Conservation (phyloP, 2,113 vertebrate genomes). For the Coracopsis vasa region DNA sequence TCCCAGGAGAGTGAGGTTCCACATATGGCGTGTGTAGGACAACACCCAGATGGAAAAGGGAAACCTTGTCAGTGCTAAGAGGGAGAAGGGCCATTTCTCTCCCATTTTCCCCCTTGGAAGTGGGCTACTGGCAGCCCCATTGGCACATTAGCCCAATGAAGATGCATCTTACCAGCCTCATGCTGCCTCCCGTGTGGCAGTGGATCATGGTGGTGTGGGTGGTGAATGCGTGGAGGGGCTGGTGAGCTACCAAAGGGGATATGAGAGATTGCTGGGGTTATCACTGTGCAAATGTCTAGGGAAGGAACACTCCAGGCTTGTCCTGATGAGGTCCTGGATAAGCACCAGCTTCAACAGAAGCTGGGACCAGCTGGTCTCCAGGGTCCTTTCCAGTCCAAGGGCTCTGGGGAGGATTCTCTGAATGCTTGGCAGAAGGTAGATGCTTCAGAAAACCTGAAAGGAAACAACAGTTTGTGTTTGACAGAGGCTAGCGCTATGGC, state of each 20-base stretch:
- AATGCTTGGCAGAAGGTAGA: background rate
- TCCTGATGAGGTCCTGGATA: background rate
- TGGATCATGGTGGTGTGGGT: no score
- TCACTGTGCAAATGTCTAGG: background rate
- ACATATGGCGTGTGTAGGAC: rapidly evolving
- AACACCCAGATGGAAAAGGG: background rate
- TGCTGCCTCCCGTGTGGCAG: background rate
- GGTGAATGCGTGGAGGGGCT: background rate
- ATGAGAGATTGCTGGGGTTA: background rate
- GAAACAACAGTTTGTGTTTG: background rate
- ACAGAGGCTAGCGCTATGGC: background rate
- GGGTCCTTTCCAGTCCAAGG: background rate
- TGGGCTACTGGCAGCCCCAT: background rate
- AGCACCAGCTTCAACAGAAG: background rate
- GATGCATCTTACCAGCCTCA: background rate
- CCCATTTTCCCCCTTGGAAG: background rate
- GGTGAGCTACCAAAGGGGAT: background rate
- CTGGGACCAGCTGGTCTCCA: background rate
- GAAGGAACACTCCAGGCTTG: background rate
- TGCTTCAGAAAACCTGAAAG: background rate
- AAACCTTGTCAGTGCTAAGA: background rate
- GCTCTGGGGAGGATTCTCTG: background rate
- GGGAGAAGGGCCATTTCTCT: background rate
- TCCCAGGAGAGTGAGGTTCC: background rate
- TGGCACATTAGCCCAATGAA: background rate